Base-by-base conservation (phyloP, 2,797 vertebrate genomes). In the Pseudochromis fuscus region DNA sequence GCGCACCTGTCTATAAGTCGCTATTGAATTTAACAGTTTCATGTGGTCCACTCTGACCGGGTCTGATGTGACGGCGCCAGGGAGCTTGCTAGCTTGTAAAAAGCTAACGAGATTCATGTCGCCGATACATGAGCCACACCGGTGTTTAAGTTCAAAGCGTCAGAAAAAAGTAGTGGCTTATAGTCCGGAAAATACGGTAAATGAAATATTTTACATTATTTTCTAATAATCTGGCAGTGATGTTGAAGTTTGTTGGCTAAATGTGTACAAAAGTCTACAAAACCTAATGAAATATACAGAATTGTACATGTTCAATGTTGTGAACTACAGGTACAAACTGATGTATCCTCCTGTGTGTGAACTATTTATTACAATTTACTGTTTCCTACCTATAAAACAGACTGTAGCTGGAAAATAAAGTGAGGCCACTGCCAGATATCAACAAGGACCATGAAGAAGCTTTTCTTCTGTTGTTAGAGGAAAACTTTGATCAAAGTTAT, bases 401-500 rank as follows among this genome's bases (percentile, higher is more conserved):
- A 62, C 13, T 6, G 40, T 63, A 56, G 62, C 46, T 53, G 67
- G 73, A 78, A 81, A 84, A 81, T 56, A 46, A 86, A 83, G 86
- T 78, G 72, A 65, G 77, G 80, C 58, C 82, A 67, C 69, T 55
- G 75, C 81, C 78, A 86, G 77, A 81, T 59, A 87, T 75, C 87
- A 87, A 84, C 79, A 64, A 83, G 72, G 79, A 87, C 82, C 40
- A 67, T 79, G 71, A 76, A 57, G 75, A 66, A 80, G 81, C 75
- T 83, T n/a, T 85, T 88, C 79, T 62, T 78, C 83, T 82, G 84
- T 87, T 83, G 89, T 89, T 89, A 89, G 87, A 86, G 78, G 84
- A 86, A 91, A 93, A 91, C 87, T 92, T 92, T 91, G 89, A 92
- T 92, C 87, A 92, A 92, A 92, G 87, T 92, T 93, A 87, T 89